phyloP scores from a whole-genome alignment of 2,888 invertebrate species.

The Penaeus monodon region DNA sequence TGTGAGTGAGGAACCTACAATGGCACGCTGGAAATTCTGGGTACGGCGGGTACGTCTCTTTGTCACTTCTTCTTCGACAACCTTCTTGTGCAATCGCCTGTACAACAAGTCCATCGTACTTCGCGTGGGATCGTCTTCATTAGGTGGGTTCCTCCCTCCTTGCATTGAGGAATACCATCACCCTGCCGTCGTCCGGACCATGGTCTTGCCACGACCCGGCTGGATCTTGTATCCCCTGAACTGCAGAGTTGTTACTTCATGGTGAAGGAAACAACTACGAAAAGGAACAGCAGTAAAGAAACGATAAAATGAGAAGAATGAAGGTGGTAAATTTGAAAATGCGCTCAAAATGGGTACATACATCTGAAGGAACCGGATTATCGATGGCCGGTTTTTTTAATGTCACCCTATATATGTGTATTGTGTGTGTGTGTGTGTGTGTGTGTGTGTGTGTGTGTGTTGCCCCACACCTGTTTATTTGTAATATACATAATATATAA shows the following conservation, averaged over 20 bases:
- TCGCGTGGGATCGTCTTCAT: constrained; percentile 99
- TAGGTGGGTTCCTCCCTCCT: constrained; percentile 95
- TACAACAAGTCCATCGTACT: constrained; percentile 90
- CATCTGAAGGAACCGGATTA: no score
- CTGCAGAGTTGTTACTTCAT: constrained; percentile 85
- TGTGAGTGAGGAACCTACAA: constrained; percentile 94
- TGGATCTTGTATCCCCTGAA: constrained; percentile 99
- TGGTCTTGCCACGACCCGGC: constrained; percentile 99
- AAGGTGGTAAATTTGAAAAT: no score
- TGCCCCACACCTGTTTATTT: no score
- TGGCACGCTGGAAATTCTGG: constrained; percentile 96
- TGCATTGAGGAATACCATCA: constrained; percentile 94
- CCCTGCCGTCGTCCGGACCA: constrained; percentile 99
- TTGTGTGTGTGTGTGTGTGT: no score
- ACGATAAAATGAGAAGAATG: no score
- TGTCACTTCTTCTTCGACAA: constrained; percentile 93
- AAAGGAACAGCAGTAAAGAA: background rate
- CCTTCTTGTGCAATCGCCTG: constrained; percentile 99
- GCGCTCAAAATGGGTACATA: no score
- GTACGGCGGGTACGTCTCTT: constrained; percentile 96
- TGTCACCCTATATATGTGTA: no score
- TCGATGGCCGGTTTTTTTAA: no score
- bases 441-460: no score
- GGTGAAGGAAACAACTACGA: constrained; percentile 13
- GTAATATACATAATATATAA: no score